Evolutionary conservation across 2,888 invertebrate genomes (phyloP).

Genomic region (Pocota personata): DNA sequence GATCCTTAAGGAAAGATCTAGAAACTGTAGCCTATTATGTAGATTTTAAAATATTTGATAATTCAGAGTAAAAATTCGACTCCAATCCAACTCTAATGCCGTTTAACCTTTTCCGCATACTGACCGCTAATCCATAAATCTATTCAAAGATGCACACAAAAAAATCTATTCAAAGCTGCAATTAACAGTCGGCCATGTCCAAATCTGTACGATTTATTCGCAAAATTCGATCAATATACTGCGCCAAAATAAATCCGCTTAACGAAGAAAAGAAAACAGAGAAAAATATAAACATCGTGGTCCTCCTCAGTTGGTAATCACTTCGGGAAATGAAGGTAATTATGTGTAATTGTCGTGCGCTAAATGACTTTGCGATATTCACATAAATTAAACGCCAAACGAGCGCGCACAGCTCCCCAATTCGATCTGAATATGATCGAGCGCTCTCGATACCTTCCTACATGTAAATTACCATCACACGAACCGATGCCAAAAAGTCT

Average conservation of each 20-base stretch:
- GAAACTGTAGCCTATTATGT: no score
- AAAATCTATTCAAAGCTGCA: constrained; percentile 29
- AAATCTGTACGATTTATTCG: constrained; percentile 25
- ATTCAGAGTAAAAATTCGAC: no score
- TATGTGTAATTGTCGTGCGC: constrained; percentile 69
- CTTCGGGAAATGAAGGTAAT: constrained; percentile 70
- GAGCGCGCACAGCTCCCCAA: constrained; percentile 16
- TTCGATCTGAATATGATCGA: constrained; percentile 61
- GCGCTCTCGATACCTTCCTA: constrained; percentile 54
- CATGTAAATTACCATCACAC: constrained; percentile 56
- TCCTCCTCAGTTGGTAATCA: background rate
- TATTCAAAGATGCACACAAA: background rate
- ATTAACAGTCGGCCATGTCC: constrained; percentile 24
- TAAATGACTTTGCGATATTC: constrained; percentile 72
- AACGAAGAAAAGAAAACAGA: background rate
- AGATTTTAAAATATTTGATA: no score
- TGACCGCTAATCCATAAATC: constrained; percentile 1
- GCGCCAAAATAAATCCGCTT: constrained; percentile 54
- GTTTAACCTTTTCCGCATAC: no score
- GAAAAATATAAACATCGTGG: background rate
- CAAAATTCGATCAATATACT: constrained; percentile 23
- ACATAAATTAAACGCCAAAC: constrained; percentile 64
- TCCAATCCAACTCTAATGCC: no score
- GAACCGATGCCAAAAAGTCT: constrained; percentile 70
- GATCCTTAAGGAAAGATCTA: no score